Conservation (phyloP, 2,888 invertebrate genomes). For the Catonia carolina region DNA sequence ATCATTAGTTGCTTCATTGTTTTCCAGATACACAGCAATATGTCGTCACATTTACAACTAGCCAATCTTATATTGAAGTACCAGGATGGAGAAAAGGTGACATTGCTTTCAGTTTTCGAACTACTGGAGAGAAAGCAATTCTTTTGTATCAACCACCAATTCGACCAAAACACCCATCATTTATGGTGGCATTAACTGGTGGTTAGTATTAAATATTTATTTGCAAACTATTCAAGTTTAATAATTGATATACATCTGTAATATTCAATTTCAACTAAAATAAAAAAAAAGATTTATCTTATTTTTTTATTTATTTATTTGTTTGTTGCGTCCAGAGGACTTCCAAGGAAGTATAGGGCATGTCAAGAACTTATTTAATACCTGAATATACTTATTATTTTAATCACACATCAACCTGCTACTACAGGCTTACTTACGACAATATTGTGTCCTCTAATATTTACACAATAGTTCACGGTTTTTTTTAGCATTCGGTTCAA, state of each 20-base stretch:
- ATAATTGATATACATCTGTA: background rate
- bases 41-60: conserved; percentile 89
- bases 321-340: no score
- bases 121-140: conserved; percentile 84
- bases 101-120: conserved; percentile 86
- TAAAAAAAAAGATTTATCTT: no score
- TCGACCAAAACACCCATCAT: conserved; percentile 80
- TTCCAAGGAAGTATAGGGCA: no score
- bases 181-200: conserved; percentile 84
- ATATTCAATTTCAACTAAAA: background rate
- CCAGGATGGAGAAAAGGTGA: conserved; percentile 91
- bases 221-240: no score
- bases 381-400: no score
- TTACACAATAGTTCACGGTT: no score
- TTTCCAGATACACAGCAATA: conserved; percentile 79
- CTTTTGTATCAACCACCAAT: conserved; percentile 86
- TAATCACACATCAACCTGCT: no score
- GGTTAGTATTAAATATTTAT: conserved; percentile 49
- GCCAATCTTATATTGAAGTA: conserved; percentile 86
- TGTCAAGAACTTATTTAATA: no score
- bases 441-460: no score
- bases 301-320: conserved; percentile 11
- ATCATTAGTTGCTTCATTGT: background rate
- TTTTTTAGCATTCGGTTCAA: no score
- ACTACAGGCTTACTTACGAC: no score